Conservation (phyloP, 2,888 invertebrate genomes). For the Gastrophysa polygoni region DNA sequence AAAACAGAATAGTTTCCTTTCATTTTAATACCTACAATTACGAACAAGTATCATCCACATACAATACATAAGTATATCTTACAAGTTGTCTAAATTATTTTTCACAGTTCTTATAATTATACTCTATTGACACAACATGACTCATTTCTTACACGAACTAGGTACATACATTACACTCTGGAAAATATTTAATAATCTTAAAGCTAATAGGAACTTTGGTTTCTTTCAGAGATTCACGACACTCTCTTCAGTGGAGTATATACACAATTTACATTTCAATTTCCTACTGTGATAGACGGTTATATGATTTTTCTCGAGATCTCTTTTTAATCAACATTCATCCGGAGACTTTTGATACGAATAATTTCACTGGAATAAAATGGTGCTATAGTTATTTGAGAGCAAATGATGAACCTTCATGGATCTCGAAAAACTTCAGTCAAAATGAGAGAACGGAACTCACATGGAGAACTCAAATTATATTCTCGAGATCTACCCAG, state of each 20-base stretch:
- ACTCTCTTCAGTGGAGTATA: constrained; percentile 45
- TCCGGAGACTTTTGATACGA: too few species aligned
- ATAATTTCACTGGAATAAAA: too few species aligned
- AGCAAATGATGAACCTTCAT: too few species aligned
- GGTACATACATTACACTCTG: background rate
- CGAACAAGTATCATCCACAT: constrained; percentile 56
- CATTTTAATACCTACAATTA: constrained; percentile 56
- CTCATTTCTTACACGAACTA: constrained; percentile 6
- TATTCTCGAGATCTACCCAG: too few species aligned
- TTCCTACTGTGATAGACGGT: background rate
- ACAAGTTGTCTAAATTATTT: constrained; percentile 36
- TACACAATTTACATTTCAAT: constrained; percentile 29
- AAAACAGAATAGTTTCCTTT: too few species aligned
- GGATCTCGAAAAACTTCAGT: too few species aligned
- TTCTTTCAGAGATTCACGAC: constrained; percentile 62
- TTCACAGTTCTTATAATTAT: constrained; percentile 47
- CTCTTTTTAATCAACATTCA: too few species aligned
- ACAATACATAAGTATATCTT: constrained; percentile 39
- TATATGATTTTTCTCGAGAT: too few species aligned
- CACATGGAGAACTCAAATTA: too few species aligned
- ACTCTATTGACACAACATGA: constrained; percentile 23
- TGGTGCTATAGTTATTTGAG: too few species aligned
- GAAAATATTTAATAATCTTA: constrained; percentile 33
- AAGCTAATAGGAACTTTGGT: constrained; percentile 65
- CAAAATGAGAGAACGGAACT: too few species aligned